These are phyloP conservation scores for Naja naja DNA, from an alignment of 2,113 vertebrate species.

Conservation along the genomic window DNA sequence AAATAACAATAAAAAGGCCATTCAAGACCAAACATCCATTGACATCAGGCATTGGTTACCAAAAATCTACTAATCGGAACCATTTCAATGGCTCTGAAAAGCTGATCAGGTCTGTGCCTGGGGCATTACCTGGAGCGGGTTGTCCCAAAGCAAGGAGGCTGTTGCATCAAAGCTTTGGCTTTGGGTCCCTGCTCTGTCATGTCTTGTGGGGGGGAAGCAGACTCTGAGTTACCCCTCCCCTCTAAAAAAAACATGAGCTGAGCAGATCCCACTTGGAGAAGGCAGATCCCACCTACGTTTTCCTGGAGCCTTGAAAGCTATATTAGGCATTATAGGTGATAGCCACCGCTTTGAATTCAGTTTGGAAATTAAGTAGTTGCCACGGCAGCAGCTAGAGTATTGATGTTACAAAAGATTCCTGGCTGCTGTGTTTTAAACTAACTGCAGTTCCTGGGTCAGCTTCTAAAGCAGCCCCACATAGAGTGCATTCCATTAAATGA, in stretches of 20 bases:
- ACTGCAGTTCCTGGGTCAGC: not conserved
- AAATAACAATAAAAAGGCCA: not conserved
- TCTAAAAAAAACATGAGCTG: not conserved
- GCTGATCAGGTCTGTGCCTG: not conserved
- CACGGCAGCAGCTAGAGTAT: not conserved
- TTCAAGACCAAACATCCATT: not conserved
- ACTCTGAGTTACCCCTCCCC: not conserved
- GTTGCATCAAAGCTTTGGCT: not conserved
- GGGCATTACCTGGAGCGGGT: not conserved
- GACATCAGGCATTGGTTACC: not conserved
- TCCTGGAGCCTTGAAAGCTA: not conserved
- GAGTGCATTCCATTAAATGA: constrained; percentile 1
- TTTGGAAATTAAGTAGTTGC: not conserved
- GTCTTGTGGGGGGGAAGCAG: not conserved
- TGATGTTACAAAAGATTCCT: not conserved
- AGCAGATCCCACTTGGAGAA: not conserved
- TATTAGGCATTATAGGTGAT: not conserved
- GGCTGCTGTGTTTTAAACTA: not conserved
- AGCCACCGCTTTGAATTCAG: not conserved
- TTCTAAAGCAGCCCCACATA: not conserved
- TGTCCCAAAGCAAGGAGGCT: not conserved
- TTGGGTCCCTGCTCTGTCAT: not conserved
- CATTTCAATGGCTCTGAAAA: not conserved
- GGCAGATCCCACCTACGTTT: not conserved
- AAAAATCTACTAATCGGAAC: not conserved